phyloP scores from a whole-genome alignment of 2,888 invertebrate genomes.

The Ophraella communa region DNA sequence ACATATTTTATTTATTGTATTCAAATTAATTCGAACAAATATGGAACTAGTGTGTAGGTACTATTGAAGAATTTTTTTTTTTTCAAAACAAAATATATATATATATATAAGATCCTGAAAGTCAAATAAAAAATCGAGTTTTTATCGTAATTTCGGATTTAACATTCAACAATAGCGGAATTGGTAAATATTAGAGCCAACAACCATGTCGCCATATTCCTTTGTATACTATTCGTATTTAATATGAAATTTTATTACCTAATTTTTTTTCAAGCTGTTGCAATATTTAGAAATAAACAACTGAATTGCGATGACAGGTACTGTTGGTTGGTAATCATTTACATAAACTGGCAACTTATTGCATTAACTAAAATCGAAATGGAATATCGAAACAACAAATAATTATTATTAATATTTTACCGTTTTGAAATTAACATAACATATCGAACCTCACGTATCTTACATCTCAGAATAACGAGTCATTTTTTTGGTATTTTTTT shows the following conservation, averaged over 20 bases:
- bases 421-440: slow-evolving; percentile 6
- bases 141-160: neutral
- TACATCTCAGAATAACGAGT: no score
- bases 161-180: neutral
- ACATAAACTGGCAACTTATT: slow-evolving; percentile 17
- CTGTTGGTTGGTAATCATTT: slow-evolving; percentile 15
- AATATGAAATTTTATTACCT: slow-evolving; percentile 31
- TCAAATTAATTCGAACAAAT: no score
- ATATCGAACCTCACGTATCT: no score
- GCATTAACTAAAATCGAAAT: neutral
- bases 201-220: slow-evolving; percentile 31
- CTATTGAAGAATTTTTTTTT: no score
- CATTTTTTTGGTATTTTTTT: no score
- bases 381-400: slow-evolving; percentile 13
- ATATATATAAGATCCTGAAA: no score
- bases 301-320: slow-evolving; percentile 18
- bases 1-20: neutral
- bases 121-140: no score
- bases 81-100: no score
- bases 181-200: neutral
- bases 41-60: no score
- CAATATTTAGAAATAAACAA: slow-evolving; percentile 24
- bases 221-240: slow-evolving; percentile 25
- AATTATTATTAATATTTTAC: neutral
- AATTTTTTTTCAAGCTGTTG: slow-evolving; percentile 25